Percentiles rank a stretch among this genome's conserved stretches.
Conservation (phyloP, 2,113 vertebrate species). For the Coptodon bakossiorum region DNA sequence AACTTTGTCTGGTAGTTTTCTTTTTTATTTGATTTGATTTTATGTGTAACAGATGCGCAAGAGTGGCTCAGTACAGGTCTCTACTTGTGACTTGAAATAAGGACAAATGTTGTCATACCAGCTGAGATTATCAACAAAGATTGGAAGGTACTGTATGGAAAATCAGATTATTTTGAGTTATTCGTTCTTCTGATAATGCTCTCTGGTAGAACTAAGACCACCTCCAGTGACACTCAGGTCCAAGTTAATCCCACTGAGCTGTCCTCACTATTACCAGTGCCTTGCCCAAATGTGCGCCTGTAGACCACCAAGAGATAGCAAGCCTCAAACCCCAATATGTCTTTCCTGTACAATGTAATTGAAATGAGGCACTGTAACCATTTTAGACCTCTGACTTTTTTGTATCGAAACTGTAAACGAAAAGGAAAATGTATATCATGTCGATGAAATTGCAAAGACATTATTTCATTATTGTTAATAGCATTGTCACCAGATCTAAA, state of each 20-base stretch:
- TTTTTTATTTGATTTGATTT: neutral
- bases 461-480: neutral
- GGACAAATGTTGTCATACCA: conserved; percentile 56
- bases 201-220: neutral
- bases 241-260: neutral
- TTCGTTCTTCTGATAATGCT: neutral
- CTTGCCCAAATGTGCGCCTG: neutral
- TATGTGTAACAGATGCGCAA: conserved; percentile 49
- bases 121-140: conserved; percentile 49
- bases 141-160: conserved; percentile 49
- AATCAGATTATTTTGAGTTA: neutral
- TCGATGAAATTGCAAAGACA: neutral
- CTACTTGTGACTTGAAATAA: conserved; percentile 73
- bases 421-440: neutral
- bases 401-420: neutral
- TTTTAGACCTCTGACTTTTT: neutral
- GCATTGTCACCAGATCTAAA: neutral
- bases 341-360: neutral
- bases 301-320: neutral
- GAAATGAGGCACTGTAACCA: neutral
- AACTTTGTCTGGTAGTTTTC: neutral
- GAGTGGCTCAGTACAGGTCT: conserved; percentile 77
- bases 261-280: neutral
- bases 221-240: neutral
- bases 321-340: neutral